These are phyloP conservation scores for Diuraphis noxia DNA, from an alignment of 1,140 invertebrate species.

Conservation along the genomic window DNA sequence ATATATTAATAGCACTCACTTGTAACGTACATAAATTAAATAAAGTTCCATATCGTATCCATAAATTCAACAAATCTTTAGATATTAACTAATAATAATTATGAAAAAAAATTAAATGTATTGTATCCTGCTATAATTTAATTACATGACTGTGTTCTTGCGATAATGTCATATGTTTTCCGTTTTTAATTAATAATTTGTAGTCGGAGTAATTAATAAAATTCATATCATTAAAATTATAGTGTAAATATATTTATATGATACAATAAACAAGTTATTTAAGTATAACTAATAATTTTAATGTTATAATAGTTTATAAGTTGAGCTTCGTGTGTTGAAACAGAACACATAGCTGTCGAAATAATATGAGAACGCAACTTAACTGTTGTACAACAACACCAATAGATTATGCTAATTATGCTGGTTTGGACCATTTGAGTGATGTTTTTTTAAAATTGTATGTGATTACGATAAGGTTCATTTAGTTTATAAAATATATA, in stretches of 20 bases:
- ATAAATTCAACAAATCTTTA: no score
- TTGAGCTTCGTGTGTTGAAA: not conserved
- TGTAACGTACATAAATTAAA: not conserved
- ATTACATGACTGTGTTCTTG: not conserved
- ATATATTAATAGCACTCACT: no score
- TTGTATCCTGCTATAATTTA: not conserved
- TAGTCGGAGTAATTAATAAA: no score
- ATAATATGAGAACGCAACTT: no score
- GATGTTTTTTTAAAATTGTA: not conserved
- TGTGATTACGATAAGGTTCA: not conserved
- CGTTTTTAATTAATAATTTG: no score
- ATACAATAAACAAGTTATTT: not conserved
- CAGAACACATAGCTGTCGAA: not conserved
- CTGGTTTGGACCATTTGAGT: not conserved
- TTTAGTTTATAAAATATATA: not conserved
- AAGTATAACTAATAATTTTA: not conserved
- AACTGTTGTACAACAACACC: no score
- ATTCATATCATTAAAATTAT: not conserved
- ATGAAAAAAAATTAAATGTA: not conserved
- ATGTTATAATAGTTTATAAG: not conserved
- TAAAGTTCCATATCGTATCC: not conserved
- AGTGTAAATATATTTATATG: not conserved
- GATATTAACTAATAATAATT: not conserved
- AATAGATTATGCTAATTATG: not conserved
- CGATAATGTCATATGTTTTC: not conserved